Base-by-base conservation (phyloP, 2,888 invertebrate genomes). In the Monochamus alternatus region DNA sequence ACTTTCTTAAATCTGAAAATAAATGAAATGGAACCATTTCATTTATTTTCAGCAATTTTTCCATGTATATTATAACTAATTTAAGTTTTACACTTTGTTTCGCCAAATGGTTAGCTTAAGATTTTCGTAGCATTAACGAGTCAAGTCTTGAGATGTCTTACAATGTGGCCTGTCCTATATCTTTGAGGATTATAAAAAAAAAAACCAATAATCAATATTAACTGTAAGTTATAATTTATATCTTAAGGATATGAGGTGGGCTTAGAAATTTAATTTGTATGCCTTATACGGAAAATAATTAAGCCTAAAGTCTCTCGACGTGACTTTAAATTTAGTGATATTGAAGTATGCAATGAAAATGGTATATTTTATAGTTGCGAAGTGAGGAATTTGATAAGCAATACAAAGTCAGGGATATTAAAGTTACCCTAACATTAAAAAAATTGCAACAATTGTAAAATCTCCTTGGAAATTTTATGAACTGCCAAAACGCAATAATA, bases 401-500 rank as follows among this genome's bases (percentile, higher is more conserved):
- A 69, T 69, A 69, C 43, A 44, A 14, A n/a, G 69, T 69, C 69
- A 69, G 69, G 69, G 60, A 69, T 32, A 66, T 30, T 30, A 52
- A 32, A 66, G 38, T 10, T 47, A 30, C 43, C 5, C 43, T 8
- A 59, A 59, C 38, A 63, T 32, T 62, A n/a, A 8, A 9, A n/a
- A 51, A 10, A 51, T 9, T 51, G 9, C n/a, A 12, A 22, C 55
- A 55, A 12, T 55, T 3, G 10, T 43, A 9, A 43, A 44, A 30
- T 47, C 47, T 38, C 7, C 38, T 64, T 12, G 31, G 30, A 31
- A 60, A 60, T 69, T 14, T 32, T 69, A 44, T 47, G 10, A 22
- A 43, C 55, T 68, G 32, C 47, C 32, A 60, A 47, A n/a, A 69
- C 47, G 69, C 69, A 69, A 69, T 69, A 69, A 69, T 43, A 43